phyloP scores from a whole-genome alignment of 30 jellyfish, hydroid and myxozoan genomes.

The Chrysaora quinquecirrha region DNA sequence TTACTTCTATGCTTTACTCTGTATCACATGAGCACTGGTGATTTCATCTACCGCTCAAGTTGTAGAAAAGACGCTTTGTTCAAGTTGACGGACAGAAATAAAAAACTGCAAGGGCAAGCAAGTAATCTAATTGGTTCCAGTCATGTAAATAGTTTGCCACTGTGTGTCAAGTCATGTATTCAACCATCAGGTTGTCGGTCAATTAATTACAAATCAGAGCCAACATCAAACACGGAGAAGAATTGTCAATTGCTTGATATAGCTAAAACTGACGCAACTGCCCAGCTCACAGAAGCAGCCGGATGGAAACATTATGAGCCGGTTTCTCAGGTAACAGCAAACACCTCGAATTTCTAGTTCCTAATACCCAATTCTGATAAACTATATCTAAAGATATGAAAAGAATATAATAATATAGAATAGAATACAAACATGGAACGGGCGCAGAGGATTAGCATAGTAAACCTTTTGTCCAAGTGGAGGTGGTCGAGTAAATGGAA shows the following conservation, averaged over 20 bases:
- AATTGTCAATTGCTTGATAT: constrained; percentile 43
- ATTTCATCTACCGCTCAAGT: constrained; percentile 2
- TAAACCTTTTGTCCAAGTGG: too few species aligned
- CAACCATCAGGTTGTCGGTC: constrained; percentile 3
- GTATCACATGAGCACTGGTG: too few species aligned
- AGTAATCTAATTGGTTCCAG: neutral
- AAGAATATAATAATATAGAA: too few species aligned
- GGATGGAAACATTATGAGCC: constrained; percentile 62
- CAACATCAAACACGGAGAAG: neutral
- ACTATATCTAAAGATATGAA: too few species aligned
- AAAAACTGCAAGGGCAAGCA: constrained; percentile 6
- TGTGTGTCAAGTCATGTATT: constrained; percentile 28
- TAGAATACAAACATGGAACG: too few species aligned
- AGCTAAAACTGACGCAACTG: neutral
- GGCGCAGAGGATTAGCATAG: too few species aligned
- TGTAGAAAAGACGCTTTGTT: constrained; percentile 45
- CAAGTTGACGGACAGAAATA: constrained; percentile 37
- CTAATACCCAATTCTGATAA: neutral
- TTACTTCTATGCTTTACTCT: too few species aligned
- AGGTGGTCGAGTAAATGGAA: too few species aligned
- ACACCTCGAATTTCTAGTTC: neutral
- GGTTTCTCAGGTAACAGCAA: constrained; percentile 37
- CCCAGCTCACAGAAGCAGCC: neutral
- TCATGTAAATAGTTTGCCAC: constrained; percentile 5
- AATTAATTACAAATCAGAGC: constrained; percentile 22